Evolutionary conservation across 2,113 vertebrate species (phyloP), one percentile per base, ranked within the genome.

Genomic region (Psophia crepitans): DNA sequence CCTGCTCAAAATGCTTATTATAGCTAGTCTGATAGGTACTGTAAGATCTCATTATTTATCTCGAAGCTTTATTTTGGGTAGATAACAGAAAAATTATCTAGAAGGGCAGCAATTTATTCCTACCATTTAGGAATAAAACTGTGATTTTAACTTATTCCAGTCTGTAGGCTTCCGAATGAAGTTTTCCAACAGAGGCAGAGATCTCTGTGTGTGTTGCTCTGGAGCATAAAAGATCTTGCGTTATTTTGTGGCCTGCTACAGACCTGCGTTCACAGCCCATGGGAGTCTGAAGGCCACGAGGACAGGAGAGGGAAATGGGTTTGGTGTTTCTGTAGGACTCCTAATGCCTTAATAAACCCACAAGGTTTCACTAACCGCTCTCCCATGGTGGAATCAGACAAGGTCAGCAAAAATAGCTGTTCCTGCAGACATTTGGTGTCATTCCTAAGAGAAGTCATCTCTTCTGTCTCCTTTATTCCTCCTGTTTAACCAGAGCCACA

Each of bases 31-130:
- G 83, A 90, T 75, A 81, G 75, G 64, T 68, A 76, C 44, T 76
- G 54, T 49, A 87, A 90, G 90, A 90, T 75, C 86, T 88, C 86
- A 71, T 94, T 94, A 84, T 93, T 93, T 91, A 87, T 76, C 87
- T 79, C 30, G 53, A 65, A 46, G 22, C 54, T 82, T 96, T 92
- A 93, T 91, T 97, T 96, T 95, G 63, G 58, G 41, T 74, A 84
- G 89, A 54, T 91, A 92, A 95, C 39, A 73, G 87, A 89, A 89
- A 94, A 87, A 80, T 46, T 87, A 73, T 23, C 87, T 81, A 41
- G 65, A 87, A 91, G 61, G 69, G 53, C 87, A 87, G 93, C 75
- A 70, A 87, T 90, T 92, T 80, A 66, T 82, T 85, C 66, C 61
- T 79, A 53, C 22, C 26, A 64, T 65, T 94, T 94, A 95, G 73